Evolutionary conservation across 2,113 vertebrate species (phyloP), one percentile per base, ranked within the genome.

Genomic region (Micronycteris hirsuta): DNA sequence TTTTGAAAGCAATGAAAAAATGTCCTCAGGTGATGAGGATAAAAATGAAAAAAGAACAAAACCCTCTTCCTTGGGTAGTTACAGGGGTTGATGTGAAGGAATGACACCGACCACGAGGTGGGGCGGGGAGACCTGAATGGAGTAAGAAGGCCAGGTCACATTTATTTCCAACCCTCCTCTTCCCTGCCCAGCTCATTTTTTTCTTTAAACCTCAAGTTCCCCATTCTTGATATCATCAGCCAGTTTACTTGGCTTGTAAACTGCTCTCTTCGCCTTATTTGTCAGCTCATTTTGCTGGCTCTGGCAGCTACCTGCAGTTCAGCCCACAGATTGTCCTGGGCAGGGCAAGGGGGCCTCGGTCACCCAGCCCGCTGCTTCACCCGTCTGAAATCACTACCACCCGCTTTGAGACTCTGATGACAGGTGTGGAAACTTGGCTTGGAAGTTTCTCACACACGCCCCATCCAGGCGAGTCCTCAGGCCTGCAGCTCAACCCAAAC

Each of bases 181-280:
- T 43, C 61, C 8, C 49, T 73, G 36, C 77, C 47, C 54, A 49
- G 54, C 36, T 85, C 26, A 1, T 16, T 14, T 74, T 56, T 43
- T 49, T 43, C 19, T 80, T 65, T 20, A 81, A 82, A 52, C 49
- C 86, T 76, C 87, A 88, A 81, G 82, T 93, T 90, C 92, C 92
- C 54, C 52, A 92, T 95, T 94, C 45, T 73, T 68, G 52, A 70
- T 56, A n/a, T 38, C 58, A 5, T 91, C 73, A 54, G 81, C 19
- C 14, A 22, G 45, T 63, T 74, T 47, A 31, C 17, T 89, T 56
- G 47, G 36, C 49, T 81, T 76, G 33, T 24, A 4, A 28, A 16
- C n/a, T 58, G 78, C 73, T 52, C 65, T 71, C 61, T 45, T 90
- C 68, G 65, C 68, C 20, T 65, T 17, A 36, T 15, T 9, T 17